Evolutionary conservation across 2,888 invertebrate genomes (phyloP).

Genomic region (Meteorus cinctellus): DNA sequence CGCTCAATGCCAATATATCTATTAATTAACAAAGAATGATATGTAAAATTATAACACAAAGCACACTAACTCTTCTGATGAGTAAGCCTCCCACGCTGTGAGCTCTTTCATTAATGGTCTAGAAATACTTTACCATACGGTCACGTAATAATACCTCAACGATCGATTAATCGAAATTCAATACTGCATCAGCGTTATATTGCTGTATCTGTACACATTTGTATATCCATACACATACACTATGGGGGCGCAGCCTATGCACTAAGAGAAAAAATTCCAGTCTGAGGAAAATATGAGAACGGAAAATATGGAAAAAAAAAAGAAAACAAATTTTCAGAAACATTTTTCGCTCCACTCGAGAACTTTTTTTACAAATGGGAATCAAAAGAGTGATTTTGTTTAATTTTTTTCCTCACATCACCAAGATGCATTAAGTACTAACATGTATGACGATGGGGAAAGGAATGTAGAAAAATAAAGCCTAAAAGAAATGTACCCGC

Average conservation of each 20-base stretch:
- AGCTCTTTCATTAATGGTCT: conserved; percentile 70
- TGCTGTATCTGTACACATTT: conserved; percentile 32
- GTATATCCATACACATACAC: not conserved
- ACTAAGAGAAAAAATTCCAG: not conserved
- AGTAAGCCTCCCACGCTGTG: not conserved
- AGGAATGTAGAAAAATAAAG: too few species aligned
- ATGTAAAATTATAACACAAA: not conserved
- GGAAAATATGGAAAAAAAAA: not conserved
- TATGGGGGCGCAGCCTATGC: not conserved
- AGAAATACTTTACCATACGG: conserved; percentile 50
- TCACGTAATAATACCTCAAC: conserved; percentile 60
- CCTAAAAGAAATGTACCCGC: too few species aligned
- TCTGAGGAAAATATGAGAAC: not conserved
- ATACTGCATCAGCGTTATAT: conserved; percentile 55
- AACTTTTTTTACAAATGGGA: not conserved
- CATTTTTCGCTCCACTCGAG: not conserved
- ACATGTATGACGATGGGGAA: too few species aligned
- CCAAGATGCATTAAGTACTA: too few species aligned
- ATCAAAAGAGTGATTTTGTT: not conserved
- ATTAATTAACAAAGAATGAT: not conserved
- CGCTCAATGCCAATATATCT: not conserved
- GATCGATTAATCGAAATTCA: conserved; percentile 73
- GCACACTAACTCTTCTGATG: not conserved
- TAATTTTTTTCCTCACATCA: too few species aligned
- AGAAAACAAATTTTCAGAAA: not conserved